Conservation (phyloP, 1,140 invertebrate species). For the Drosophila sproati region DNA sequence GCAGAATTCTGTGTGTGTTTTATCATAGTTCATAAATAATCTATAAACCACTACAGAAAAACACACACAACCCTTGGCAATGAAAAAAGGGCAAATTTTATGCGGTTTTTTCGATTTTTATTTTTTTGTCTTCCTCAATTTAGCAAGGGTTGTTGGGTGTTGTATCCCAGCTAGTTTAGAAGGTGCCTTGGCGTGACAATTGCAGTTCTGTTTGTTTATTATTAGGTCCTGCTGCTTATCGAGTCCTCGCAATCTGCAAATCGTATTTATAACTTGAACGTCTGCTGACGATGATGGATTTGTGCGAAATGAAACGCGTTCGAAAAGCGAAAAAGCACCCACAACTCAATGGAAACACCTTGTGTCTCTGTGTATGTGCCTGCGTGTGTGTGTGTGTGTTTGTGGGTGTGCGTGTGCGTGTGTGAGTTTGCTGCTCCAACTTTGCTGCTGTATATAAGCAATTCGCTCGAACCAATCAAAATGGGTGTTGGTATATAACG, state of each 20-base stretch:
- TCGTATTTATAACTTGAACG: slow-evolving; percentile 27
- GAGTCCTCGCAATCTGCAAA: slow-evolving; percentile 25
- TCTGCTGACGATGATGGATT: slow-evolving; percentile 74
- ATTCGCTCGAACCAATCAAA: slow-evolving; percentile 22
- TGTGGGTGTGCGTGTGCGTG: background rate
- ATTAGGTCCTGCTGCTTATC: slow-evolving; percentile 31
- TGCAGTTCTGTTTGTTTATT: background rate
- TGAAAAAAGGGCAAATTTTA: background rate
- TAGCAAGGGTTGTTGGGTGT: slow-evolving; percentile 28
- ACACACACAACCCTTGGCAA: slow-evolving; percentile 18
- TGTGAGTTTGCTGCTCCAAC: background rate
- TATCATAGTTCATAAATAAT: slow-evolving; percentile 43
- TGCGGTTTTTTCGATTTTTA: slow-evolving; percentile 1
- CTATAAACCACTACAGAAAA: slow-evolving; percentile 14
- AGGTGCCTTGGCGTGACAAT: background rate
- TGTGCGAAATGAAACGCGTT: slow-evolving; percentile 51
- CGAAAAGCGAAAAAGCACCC: slow-evolving; percentile 19
- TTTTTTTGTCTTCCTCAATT: background rate
- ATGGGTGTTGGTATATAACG: slow-evolving; percentile 29
- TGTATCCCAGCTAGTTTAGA: background rate
- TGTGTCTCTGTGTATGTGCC: background rate
- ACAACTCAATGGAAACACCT: slow-evolving; percentile 21
- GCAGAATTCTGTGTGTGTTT: slow-evolving; percentile 20
- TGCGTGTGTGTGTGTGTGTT: background rate
- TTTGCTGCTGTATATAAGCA: slow-evolving; percentile 8